phyloP scores from a whole-genome alignment of 2,113 vertebrate species.

The Gambusia holbrooki region DNA sequence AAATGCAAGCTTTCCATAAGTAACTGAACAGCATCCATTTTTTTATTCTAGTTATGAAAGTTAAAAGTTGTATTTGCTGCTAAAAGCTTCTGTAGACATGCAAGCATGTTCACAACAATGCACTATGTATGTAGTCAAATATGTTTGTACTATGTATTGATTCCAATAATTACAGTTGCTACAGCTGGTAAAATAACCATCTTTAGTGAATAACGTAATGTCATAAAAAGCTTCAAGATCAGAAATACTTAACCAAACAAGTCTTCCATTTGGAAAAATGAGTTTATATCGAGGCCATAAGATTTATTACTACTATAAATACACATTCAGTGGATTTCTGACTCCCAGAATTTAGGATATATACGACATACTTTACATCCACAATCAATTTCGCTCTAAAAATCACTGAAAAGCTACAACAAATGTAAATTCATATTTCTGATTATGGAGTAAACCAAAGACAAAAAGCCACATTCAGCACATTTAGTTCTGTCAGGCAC shows the following conservation, averaged over 20 bases:
- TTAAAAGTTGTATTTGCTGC: too few species aligned
- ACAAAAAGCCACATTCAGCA: too few species aligned
- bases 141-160: too few species aligned
- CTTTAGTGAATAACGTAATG: neutral
- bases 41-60: neutral
- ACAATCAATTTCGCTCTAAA: neutral
- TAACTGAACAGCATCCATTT: neutral
- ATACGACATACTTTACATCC: neutral
- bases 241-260: too few species aligned
- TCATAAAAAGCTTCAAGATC: too few species aligned
- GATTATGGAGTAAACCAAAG: neutral
- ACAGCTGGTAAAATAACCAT: neutral
- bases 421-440: neutral
- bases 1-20: slow-evolving; percentile 51
- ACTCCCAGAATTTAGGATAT: neutral
- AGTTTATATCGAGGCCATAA: neutral
- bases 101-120: too few species aligned
- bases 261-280: neutral
- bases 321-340: neutral
- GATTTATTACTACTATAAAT: neutral
- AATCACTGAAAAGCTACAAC: neutral
- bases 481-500: slow-evolving; percentile 1
- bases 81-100: too few species aligned
- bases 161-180: neutral
- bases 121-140: too few species aligned